Evolutionary conservation across 2,113 vertebrate genomes (phyloP), one percentile per base, ranked within the genome.

Genomic region (Morone chrysops): DNA sequence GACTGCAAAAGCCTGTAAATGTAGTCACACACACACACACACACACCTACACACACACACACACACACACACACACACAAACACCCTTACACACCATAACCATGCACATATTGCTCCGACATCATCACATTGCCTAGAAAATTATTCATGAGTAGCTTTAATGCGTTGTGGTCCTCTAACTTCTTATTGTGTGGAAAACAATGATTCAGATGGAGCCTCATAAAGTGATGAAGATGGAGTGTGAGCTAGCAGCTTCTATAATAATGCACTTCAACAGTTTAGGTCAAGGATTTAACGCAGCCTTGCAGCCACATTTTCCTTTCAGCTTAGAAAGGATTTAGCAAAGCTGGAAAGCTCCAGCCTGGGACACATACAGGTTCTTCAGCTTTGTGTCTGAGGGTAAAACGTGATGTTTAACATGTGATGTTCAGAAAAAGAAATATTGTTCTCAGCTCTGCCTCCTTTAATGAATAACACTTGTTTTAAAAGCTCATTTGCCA

Each of bases 191-290:
- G 10, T 65, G 57, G 7, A n/a, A 47, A 72, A 76, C 63, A n/a
- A 22, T 45, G 43, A 36, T 47, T 40, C 47, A 53, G 76, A 63
- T 8, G 65, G 36, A 45, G 61, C 17, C n/a, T 50, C 3, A 0
- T 25, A 70, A 47, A 5, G 40, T 1, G 73, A 73, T 45, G 56
- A 56, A 14, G 47, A 22, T 47, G 20, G 18, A 69, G 60, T 51
- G 65, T 4, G 59, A 81, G 71, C 20, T n/a, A 81, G 47, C 79
- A 65, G 81, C 81, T 63, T 81, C 57, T 20, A 4, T 68, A 47
- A 68, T 88, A 84, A 89, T 67, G 84, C 91, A 88, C 85, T 89
- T 85, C 0, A 25, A 85, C 81, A 78, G 81, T 82, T 82, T 13
- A 14, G 79, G 63, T 89, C 54, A 74, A 60, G 80, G 82, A 79